Base-by-base conservation (phyloP, 2,797 vertebrate genomes). In the Todus mexicanus region DNA sequence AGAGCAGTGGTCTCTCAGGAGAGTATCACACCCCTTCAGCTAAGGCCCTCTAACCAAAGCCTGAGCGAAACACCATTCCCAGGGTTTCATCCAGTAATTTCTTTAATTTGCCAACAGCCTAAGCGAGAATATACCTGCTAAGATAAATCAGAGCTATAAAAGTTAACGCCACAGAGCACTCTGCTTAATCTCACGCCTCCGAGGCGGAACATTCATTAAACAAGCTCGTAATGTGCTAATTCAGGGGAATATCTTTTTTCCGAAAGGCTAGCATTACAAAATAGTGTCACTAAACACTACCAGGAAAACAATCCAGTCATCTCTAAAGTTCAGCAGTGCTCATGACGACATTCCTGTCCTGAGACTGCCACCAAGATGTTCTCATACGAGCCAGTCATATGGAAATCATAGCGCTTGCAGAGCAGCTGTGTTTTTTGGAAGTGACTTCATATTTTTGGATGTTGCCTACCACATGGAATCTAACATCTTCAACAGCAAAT, bases 341-440 rank as follows among this genome's bases (percentile, higher is more conserved):
- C 87, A 56, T 94, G 92, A 94, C 9, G 48, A 91, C 92, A 86
- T 88, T 92, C 73, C 85, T 95, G 85, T 79, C 84, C 92, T 0
- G 6, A 89, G 66, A 78, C 79, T 93, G 90, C 90, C 94, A 94
- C 90, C 45, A 70, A 89, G 90, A 84, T 91, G 87, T 85, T 94
- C 84, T 94, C 87, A 23, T 68, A 69, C 84, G 88, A 33, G 66
- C 75, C 89, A 61, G 87, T 76, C 92, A 86, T 81, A 94, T 84
- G 94, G 91, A 90, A 95, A 31, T 93, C 94, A 91, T 70, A 93
- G 94, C 89, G 51, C 84, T 61, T 11, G 0, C 79, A 47, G 84
- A 93, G 82, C 96, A 96, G 95, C 95, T 96, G 96, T 94, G 94
- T 43, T 86, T 90, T 95, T 79, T 96, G 95, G 95, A 96, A 95